Evolutionary conservation across 2,113 vertebrate species (phyloP).

Genomic region (Pipra filicauda): DNA sequence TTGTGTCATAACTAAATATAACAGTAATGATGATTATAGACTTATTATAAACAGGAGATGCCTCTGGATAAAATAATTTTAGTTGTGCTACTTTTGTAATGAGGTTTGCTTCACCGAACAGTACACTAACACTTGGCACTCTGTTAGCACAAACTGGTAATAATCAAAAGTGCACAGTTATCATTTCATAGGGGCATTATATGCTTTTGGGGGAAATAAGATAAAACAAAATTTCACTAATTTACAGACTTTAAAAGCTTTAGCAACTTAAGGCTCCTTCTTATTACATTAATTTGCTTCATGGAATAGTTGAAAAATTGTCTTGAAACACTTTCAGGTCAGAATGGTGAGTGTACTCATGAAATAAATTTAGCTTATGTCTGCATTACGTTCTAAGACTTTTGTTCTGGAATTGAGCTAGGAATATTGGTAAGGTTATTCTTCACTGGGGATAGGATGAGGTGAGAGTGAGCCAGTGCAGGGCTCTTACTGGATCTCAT

Average conservation of each 20-base stretch:
- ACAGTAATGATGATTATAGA: neutral
- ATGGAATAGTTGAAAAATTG: neutral
- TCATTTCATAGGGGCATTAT: neutral
- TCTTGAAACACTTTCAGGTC: neutral
- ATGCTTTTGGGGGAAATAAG: neutral
- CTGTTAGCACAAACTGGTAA: neutral
- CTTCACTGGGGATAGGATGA: rapidly evolving
- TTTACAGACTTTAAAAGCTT: neutral
- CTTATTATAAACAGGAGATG: neutral
- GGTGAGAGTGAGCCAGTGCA: neutral
- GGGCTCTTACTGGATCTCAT: neutral
- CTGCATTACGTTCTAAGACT: neutral
- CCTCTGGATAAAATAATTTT: neutral
- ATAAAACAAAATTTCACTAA: neutral
- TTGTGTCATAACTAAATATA: neutral
- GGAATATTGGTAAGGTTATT: neutral
- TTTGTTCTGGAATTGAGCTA: neutral
- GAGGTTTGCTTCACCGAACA: neutral
- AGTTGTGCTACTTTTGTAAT: neutral
- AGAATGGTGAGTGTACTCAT: neutral
- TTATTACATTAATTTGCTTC: neutral
- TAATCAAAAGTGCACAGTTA: neutral
- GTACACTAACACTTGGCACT: neutral
- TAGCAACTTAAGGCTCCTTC: neutral
- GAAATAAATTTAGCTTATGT: neutral